Conservation (phyloP, 2,797 vertebrate species). For the Allobates femoralis region DNA sequence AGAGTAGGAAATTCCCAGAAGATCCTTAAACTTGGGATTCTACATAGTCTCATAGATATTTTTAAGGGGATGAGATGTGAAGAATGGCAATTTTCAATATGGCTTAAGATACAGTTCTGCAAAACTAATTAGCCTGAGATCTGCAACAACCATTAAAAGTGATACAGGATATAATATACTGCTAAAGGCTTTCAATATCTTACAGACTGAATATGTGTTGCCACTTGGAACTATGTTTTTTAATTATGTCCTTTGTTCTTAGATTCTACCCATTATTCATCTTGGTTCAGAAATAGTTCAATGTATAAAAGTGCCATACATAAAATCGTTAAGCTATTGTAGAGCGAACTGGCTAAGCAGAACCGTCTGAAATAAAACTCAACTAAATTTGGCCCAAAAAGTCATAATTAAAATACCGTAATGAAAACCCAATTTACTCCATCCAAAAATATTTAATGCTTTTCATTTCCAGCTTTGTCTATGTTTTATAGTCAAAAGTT, state of each 20-base stretch:
- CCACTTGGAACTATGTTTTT: slow-evolving; percentile 35
- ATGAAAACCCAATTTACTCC: not conserved
- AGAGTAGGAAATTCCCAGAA: not conserved
- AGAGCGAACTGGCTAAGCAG: slow-evolving; percentile 34
- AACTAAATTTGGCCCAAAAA: slow-evolving; percentile 7
- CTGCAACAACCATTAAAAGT: slow-evolving; percentile 42
- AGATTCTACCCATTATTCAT: slow-evolving; percentile 34
- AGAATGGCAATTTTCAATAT: slow-evolving; percentile 22
- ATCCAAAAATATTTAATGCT: slow-evolving; percentile 15
- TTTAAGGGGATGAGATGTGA: slow-evolving; percentile 19
- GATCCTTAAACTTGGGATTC: not conserved
- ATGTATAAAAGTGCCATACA: slow-evolving; percentile 44
- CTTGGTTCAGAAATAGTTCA: slow-evolving; percentile 45
- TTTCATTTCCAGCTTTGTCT: not conserved
- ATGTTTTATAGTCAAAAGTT: slow-evolving; percentile 22
- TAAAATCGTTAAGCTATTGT: slow-evolving; percentile 27
- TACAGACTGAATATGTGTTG: slow-evolving; percentile 39
- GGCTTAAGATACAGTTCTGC: slow-evolving; percentile 27
- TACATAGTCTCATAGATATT: not conserved
- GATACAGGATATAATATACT: slow-evolving; percentile 48
- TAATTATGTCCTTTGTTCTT: slow-evolving; percentile 49
- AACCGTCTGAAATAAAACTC: slow-evolving; percentile 28
- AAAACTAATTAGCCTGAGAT: slow-evolving; percentile 38
- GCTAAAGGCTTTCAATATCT: slow-evolving; percentile 27
- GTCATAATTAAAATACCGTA: slow-evolving; percentile 29